Conservation (phyloP, 2,113 vertebrate genomes). For the Microtus pennsylvanicus region DNA sequence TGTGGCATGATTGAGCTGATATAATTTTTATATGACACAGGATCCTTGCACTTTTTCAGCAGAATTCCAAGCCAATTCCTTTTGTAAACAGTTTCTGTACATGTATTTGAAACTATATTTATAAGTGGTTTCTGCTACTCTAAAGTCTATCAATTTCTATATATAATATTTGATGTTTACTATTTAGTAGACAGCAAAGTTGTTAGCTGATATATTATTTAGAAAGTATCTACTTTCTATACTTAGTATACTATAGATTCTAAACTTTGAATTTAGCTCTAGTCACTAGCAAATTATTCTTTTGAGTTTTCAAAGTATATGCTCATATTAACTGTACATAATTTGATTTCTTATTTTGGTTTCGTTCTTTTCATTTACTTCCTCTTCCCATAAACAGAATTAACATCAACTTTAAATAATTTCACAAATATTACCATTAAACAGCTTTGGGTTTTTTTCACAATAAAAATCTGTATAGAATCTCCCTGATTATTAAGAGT, state of each 20-base stretch:
- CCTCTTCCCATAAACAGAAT: not conserved
- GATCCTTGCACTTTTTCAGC: not conserved
- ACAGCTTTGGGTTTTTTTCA: not conserved
- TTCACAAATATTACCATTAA: not conserved
- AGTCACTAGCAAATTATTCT: not conserved
- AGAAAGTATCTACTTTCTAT: not conserved
- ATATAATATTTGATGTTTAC: not conserved
- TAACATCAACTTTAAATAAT: not conserved
- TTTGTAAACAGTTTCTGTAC: not conserved
- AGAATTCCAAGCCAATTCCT: not conserved
- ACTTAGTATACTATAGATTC: too few relatives aligned
- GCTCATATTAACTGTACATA: not conserved
- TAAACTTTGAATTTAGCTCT: constrained; percentile 42
- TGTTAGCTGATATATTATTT: not conserved
- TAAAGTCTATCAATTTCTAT: not conserved
- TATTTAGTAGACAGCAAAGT: not conserved
- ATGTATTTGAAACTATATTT: not conserved
- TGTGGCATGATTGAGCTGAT: too few relatives aligned
- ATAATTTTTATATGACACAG: not conserved
- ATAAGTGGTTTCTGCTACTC: not conserved
- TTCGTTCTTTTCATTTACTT: not conserved
- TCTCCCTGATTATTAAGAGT: not conserved
- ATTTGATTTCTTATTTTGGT: not conserved
- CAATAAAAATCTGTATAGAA: not conserved
- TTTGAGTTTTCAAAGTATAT: not conserved